Conservation (phyloP, 2,113 vertebrate genomes). For the Monarcha castaneiventris region DNA sequence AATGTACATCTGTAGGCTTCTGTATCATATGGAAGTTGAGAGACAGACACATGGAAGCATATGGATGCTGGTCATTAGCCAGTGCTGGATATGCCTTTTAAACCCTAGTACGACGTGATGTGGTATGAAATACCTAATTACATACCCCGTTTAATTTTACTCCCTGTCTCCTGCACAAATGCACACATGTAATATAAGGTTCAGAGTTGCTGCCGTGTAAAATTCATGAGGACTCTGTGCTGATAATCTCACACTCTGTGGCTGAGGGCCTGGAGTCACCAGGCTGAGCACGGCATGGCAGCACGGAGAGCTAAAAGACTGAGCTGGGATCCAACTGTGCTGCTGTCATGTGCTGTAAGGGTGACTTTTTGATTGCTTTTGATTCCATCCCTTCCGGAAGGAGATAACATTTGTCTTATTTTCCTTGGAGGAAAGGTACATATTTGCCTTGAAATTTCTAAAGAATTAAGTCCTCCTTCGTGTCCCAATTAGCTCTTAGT, state of each 20-base stretch:
- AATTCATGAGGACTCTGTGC: neutral
- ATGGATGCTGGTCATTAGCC: neutral
- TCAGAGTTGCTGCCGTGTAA: neutral
- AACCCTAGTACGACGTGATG: neutral
- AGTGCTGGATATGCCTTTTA: neutral
- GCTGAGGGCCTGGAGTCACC: neutral
- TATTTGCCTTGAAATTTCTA: slow-evolving; percentile 13
- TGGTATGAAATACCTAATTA: neutral
- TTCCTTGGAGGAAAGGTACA: neutral
- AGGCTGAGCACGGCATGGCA: neutral
- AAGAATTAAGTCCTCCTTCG: neutral
- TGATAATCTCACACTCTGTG: neutral
- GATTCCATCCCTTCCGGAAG: neutral
- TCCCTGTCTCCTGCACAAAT: neutral
- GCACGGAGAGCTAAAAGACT: neutral
- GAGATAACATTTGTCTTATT: slow-evolving; percentile 1
- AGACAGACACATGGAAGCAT: neutral
- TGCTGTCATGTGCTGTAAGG: neutral
- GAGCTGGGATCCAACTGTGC: neutral
- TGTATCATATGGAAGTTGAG: neutral
- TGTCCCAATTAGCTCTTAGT: neutral
- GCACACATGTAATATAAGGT: neutral
- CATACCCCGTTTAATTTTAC: neutral
- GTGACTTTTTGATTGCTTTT: neutral
- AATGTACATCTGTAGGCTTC: neutral